Base-by-base conservation (phyloP, 2,113 vertebrate species). In the Promerops cafer region DNA sequence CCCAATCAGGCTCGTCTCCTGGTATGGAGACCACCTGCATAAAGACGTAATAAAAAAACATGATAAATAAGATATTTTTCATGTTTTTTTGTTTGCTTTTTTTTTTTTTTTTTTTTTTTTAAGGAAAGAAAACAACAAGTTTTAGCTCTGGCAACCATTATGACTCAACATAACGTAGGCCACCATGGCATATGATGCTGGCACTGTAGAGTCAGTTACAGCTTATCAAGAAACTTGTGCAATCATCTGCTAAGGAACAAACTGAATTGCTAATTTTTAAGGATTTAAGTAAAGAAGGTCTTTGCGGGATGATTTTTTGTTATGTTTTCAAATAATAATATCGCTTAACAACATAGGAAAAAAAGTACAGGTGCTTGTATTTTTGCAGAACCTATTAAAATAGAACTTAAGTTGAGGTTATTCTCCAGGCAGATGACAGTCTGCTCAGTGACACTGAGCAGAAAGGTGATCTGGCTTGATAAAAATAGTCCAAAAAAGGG, bases 1-100 rank as follows among this genome's bases (percentile, higher is more conserved):
- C 98, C 98, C 98, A 98, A 98, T 98, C 98, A 98, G 97, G 98
- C 98, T 97, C 98, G 98, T 98, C 97, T 98, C 98, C 98, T 97
- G 97, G 97, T 98, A 98, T 97, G 97, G 98, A 98, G 98, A 98
- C 97, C 97, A 98, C 97, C 98, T 98, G 97, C 96, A 97, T 97
- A 98, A 97, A 98, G 96, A 98, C 96, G 98, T 97, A 98, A 98
- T 96, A 98, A 97, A 98, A 98, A 98, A 98, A 98, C 97, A 97
- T 97, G 96, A 97, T 97, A 97, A 97, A 96, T 91, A 91, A 94
- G 83, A 72, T 97, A 96, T 98, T 98, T 98, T 97, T 97, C 95
- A 98, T 84, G 93, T 91, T 97, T 97, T 89, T 96, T 90, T 89
- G 19, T 42, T 50, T 52, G 39, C 16, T 44, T 49, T n/a, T 87